These are phyloP conservation scores for Nephotettix cincticeps DNA, from an alignment of 1,140 invertebrate species.

Conservation along the genomic window DNA sequence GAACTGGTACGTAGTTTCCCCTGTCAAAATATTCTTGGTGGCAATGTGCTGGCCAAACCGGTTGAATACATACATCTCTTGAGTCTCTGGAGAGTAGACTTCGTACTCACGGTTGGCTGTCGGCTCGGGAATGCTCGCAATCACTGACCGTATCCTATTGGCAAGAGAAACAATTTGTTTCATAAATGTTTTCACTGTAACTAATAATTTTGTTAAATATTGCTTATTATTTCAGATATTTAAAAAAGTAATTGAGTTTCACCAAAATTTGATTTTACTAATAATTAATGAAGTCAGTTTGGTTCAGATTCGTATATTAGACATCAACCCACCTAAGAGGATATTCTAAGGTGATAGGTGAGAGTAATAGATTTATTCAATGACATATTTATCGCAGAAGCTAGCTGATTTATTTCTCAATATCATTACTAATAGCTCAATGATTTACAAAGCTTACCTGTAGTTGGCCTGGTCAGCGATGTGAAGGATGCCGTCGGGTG, in stretches of 20 bases:
- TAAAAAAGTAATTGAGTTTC: not conserved
- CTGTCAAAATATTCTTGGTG: slow-evolving; percentile 90
- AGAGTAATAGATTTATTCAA: not conserved
- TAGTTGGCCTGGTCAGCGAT: slow-evolving; percentile 94
- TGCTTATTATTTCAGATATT: not conserved
- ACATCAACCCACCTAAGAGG: too few species aligned
- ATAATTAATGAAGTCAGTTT: too few species aligned
- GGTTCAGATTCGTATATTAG: too few species aligned
- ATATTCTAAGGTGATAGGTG: too few species aligned
- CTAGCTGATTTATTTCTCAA: not conserved
- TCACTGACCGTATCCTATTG: slow-evolving; percentile 71
- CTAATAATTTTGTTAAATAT: not conserved
- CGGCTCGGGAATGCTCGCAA: slow-evolving; percentile 87
- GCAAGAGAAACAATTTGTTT: too few species aligned
- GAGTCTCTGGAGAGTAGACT: slow-evolving; percentile 92
- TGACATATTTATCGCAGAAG: not conserved
- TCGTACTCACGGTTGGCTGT: slow-evolving; percentile 84
- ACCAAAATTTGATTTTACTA: too few species aligned
- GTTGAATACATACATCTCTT: slow-evolving; percentile 95
- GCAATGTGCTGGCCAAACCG: slow-evolving; percentile 91
- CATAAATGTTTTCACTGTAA: too few species aligned
- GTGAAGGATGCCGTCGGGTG: slow-evolving; percentile 91
- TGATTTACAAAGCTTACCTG: slow-evolving; percentile 38
- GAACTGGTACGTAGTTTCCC: slow-evolving; percentile 88
- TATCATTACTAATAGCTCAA: slow-evolving; percentile 34